Conservation (phyloP, 2,888 invertebrate genomes). For the Lasioglossum calceatum region DNA sequence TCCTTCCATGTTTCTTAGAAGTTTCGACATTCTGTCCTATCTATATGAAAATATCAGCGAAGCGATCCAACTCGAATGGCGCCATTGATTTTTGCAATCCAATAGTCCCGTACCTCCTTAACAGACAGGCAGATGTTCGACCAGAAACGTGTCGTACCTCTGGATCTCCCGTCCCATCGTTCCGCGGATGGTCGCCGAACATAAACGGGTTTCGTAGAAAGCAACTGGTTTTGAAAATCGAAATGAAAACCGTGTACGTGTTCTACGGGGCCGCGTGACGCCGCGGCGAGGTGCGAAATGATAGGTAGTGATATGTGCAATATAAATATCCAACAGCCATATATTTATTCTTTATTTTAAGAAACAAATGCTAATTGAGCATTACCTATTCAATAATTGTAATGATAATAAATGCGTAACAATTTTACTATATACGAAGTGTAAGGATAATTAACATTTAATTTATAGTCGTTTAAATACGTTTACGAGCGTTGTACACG, state of each 20-base stretch:
- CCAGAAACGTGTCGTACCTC: background rate
- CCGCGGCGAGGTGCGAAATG: slow-evolving; percentile 22
- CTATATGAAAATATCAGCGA: background rate
- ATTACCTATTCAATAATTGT: slow-evolving; percentile 84
- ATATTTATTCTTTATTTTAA: slow-evolving; percentile 84
- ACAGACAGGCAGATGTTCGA: background rate
- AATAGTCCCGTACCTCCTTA: background rate
- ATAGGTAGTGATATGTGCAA: slow-evolving; percentile 71
- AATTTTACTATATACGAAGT: slow-evolving; percentile 82
- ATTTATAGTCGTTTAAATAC: slow-evolving; percentile 84
- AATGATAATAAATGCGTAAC: slow-evolving; percentile 84
- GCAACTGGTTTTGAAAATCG: background rate
- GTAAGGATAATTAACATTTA: slow-evolving; percentile 84
- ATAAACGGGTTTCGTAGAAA: background rate
- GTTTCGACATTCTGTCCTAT: background rate
- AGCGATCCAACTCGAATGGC: background rate
- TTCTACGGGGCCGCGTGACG: background rate
- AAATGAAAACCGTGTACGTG: background rate
- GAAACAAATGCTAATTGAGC: slow-evolving; percentile 85
- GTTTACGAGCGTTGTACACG: slow-evolving; percentile 80
- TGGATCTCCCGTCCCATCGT: slow-evolving; percentile 1
- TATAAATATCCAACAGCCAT: slow-evolving; percentile 84
- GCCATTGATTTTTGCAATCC: background rate
- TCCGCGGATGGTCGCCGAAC: background rate
- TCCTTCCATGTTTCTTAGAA: background rate